Conservation (phyloP, 2,113 vertebrate species). For the Gymnobelideus leadbeateri region DNA sequence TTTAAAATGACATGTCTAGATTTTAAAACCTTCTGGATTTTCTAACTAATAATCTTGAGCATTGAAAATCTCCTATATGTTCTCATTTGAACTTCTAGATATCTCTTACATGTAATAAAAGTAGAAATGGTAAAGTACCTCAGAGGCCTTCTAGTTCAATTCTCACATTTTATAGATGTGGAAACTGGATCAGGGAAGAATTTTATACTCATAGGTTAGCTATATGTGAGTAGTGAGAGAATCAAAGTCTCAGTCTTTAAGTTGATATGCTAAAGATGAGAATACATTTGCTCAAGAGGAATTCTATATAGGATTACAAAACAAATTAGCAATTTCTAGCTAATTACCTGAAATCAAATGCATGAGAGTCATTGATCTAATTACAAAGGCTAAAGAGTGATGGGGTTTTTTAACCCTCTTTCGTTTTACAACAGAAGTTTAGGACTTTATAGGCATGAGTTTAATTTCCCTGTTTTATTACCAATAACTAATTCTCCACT, state of each 20-base stretch:
- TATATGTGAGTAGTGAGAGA: neutral
- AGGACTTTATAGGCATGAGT: neutral
- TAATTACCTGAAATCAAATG: neutral
- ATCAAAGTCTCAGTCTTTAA: constrained; percentile 27
- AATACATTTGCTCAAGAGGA: neutral
- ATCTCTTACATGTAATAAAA: neutral
- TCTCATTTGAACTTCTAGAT: neutral
- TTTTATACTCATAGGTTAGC: constrained; percentile 6
- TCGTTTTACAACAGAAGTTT: neutral
- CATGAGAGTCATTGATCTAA: neutral
- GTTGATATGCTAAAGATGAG: neutral
- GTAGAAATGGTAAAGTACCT: neutral
- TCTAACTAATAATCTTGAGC: constrained; percentile 12
- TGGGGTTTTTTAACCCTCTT: neutral
- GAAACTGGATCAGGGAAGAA: neutral
- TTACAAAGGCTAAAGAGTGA: neutral
- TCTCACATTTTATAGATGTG: neutral
- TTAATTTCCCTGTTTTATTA: neutral
- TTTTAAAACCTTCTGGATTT: constrained; percentile 24
- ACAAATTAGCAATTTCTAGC: neutral
- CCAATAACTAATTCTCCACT: constrained; percentile 18
- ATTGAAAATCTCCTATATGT: constrained; percentile 14
- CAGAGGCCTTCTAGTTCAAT: neutral
- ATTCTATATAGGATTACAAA: neutral
- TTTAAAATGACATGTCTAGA: neutral